Base-by-base conservation (phyloP, 37 sponge, comb jelly and placozoan genomes). In the Chondrosia reniformis region DNA sequence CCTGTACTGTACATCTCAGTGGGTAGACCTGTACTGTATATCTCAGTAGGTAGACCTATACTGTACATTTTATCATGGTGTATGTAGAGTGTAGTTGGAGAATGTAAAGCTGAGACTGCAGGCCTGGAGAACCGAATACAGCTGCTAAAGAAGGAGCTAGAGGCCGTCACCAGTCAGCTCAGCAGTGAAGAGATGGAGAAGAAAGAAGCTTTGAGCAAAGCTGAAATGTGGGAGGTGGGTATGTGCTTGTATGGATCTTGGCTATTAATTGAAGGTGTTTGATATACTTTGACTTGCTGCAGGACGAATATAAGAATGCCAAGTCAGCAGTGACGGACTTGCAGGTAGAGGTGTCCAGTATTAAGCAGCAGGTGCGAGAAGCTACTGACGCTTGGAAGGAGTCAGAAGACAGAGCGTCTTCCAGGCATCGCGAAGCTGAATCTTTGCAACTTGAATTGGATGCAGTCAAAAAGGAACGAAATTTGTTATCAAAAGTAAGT, bases 401-500 rank as follows among this genome's bases (percentile, higher is more conserved):
- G 67, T 69, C 78, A n/a, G 85, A 84, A 39, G 72, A 69, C 1
- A 36, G 41, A 39, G 72, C n/a, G 22, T n/a, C 44, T 8, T 24
- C 40, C 5, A 9, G n/a, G 1, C 72, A 69, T 21, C 72, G 24
- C 6, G 41, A 39, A 41, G 44, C 24, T 24, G 72, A 69, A 44
- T 43, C 41, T 9, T n/a, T 69, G 42, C 72, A 69, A 44, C 43
- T 69, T 41, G 72, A 69, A 25, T 24, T 69, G 72, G 72, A 69
- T 59, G n/a, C 54, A 3, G 75, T 81, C 4, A n/a, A 63, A 64
- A 84, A 89, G 54, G 82, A 89, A 58, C 76, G 77, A 52, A 77
- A 64, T 56, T 62, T 69, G n/a, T 44, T 69, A 21, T 38, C 40
- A 36, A 69, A 69, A 44, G 72, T 69, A 8, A 2, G 36, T 59